A percentile compares a stretch with the other conserved stretches of the same genome.
phyloP scores from a whole-genome alignment of 2,113 vertebrate genomes.

The Mobula birostris region DNA sequence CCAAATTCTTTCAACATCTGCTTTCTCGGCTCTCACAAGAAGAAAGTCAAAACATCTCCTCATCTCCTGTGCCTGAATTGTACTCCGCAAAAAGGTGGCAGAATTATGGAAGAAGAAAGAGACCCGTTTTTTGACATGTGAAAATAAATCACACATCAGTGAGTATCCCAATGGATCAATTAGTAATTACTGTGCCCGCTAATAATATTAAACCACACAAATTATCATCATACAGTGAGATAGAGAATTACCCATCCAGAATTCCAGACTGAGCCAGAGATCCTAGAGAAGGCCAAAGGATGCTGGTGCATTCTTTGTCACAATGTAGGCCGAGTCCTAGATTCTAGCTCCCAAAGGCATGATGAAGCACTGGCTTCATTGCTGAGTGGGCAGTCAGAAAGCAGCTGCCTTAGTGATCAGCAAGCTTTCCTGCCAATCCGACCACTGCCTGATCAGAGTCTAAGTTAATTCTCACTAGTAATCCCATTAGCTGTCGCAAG shows the following conservation, averaged over 20 bases:
- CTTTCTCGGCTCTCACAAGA: background rate
- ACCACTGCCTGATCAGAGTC: too few species aligned
- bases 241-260: background rate
- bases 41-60: background rate
- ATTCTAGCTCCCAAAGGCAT: background rate
- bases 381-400: too few species aligned
- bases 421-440: too few species aligned
- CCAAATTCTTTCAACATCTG: background rate
- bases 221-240: background rate
- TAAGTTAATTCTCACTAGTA: too few species aligned
- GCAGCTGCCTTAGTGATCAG: too few species aligned
- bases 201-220: background rate
- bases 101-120: background rate
- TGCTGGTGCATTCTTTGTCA: background rate
- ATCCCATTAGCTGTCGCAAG: too few species aligned
- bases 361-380: background rate
- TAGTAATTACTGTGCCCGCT: background rate
- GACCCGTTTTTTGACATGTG: background rate
- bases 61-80: background rate
- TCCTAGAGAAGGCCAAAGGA: too few species aligned
- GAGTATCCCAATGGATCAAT: background rate
- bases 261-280: too few species aligned
- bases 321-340: background rate
- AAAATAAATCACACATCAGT: background rate
- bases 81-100: background rate